phyloP scores from a whole-genome alignment of 2,888 invertebrate species.

The Bembecia ichneumoniformis region DNA sequence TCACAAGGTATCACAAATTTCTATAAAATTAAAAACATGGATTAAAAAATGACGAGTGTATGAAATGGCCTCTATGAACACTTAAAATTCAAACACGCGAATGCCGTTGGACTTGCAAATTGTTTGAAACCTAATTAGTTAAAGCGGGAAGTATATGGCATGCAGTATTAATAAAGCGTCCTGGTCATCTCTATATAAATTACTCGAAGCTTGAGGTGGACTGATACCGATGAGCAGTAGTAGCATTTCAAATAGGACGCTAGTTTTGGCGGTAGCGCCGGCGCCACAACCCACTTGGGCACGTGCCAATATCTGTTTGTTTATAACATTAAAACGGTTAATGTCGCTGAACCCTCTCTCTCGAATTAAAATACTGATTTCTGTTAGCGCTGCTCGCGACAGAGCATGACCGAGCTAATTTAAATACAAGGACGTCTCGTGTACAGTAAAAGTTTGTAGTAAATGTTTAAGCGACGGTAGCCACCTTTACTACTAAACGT shows the following conservation, averaged over 20 bases:
- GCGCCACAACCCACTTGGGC: conserved; percentile 57
- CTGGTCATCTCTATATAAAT: neutral
- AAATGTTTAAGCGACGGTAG: no score
- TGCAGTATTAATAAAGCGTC: neutral
- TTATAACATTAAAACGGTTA: conserved; percentile 58
- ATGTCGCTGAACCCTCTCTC: conserved; percentile 26
- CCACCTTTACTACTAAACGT: no score
- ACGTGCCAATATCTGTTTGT: conserved; percentile 57
- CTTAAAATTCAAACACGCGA: no score
- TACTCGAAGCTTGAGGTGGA: neutral
- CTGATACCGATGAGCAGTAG: conserved; percentile 26
- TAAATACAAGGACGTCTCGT: no score
- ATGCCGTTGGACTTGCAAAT: no score
- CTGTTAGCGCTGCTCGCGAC: conserved; percentile 8
- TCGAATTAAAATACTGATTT: conserved; percentile 19
- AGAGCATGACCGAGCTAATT: no score
- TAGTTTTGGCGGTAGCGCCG: conserved; percentile 36
- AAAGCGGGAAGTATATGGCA: neutral
- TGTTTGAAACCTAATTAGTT: no score
- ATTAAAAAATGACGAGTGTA: no score
- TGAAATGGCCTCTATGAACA: no score
- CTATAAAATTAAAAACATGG: no score
- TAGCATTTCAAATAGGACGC: conserved; percentile 35
- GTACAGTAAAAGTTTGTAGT: no score
- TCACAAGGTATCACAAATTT: no score